phyloP scores from a whole-genome alignment of 2,113 vertebrate species.

The Etia nguti region DNA sequence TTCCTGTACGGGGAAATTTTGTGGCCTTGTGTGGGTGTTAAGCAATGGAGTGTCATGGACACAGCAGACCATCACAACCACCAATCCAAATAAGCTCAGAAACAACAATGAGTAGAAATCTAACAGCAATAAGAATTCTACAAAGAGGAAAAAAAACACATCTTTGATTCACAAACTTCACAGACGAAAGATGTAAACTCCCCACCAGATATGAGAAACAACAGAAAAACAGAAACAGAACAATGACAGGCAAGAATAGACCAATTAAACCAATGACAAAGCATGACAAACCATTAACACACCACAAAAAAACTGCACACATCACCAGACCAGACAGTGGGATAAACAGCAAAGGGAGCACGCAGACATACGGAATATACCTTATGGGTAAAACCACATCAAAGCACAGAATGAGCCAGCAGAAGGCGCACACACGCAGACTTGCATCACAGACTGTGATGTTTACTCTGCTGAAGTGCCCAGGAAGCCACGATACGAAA shows the following conservation, averaged over 20 bases:
- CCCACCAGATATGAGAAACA: neutral
- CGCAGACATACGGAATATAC: conserved; percentile 25
- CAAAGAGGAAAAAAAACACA: neutral
- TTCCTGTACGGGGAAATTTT: conserved; percentile 62
- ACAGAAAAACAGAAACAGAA: neutral
- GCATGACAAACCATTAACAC: conserved; percentile 10
- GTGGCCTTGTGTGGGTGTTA: conserved; percentile 62
- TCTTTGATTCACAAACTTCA: conserved; percentile 1
- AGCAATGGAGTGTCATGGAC: conserved; percentile 47
- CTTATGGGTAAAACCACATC: conserved; percentile 43
- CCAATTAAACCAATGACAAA: conserved; percentile 34
- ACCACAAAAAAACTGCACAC: conserved; percentile 7
- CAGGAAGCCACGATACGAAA: conserved; percentile 41
- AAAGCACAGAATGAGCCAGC: conserved; percentile 5
- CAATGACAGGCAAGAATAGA: neutral
- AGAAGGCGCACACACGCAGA: conserved; percentile 5
- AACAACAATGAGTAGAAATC: conserved; percentile 1
- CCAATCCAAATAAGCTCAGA: conserved; percentile 18
- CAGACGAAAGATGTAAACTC: neutral
- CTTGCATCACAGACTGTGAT: conserved; percentile 10
- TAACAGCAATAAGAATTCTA: neutral
- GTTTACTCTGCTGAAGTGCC: conserved; percentile 24
- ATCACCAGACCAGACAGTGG: conserved; percentile 40
- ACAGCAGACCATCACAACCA: conserved; percentile 41
- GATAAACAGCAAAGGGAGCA: conserved; percentile 1